Evolutionary conservation across 2,888 invertebrate species (phyloP), one percentile per base, ranked within the genome.

Genomic region (Scaeva pyrastri): DNA sequence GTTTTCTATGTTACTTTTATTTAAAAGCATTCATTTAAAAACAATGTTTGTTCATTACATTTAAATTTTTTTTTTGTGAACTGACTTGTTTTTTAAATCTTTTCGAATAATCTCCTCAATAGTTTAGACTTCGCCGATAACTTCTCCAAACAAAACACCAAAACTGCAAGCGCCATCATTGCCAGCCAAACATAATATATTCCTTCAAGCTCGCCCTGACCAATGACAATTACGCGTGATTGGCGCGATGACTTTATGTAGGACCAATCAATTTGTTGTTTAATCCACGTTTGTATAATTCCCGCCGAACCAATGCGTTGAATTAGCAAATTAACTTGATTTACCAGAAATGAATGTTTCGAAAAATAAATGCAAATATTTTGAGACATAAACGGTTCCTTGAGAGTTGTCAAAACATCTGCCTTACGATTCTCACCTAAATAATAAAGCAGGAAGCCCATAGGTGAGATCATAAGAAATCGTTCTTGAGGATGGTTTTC

Each of bases 271-370:
- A 81, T 21, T 2, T 36, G 36, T 11, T 60, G 58, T 0, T 8
- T n/a, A 2, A 43, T 45, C 90, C 90, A 91, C 6, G 82, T 66
- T 1, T 70, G 36, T 6, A 90, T 39, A 4, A 90, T 64, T 2
- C 91, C 91, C 3, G 77, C 88, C 5, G 89, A 87, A 0, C 87
- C 79, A 88, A 91, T 84, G 88, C 83, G 84, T 60, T 88, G 85
- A 4, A 91, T 78, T 58, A 89, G 81, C 21, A 88, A 86, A 70
- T 91, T 89, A 1, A 91, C 87, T 8, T 88, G 88, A 36, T 89
- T 86, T 11, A 88, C 78, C 6, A 91, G 88, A 45, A 88, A 90
- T 0, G 91, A 90, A 55, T 90, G 91, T 74, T 90, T 90, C 0
- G 81, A 56, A n/a, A 90, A 76, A 36, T 90, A 90, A 76, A 90